Percentiles rank a stretch among this genome's conserved stretches.
phyloP scores from a whole-genome alignment of 2,888 invertebrate genomes.

The Barypeithes pellucidus region DNA sequence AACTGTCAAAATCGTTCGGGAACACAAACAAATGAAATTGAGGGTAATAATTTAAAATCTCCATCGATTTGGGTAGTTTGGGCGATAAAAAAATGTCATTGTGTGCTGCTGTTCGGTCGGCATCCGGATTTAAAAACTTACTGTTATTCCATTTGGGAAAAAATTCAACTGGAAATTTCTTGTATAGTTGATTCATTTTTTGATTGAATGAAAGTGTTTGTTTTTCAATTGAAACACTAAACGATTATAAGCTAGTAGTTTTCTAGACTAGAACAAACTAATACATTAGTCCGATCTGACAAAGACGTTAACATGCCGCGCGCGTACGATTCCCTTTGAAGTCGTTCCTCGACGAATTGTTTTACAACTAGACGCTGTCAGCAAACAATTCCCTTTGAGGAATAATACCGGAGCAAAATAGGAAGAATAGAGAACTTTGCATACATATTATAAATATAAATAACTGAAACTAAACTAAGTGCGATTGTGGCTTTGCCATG shows the following conservation, averaged over 20 bases:
- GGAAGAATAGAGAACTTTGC: slow-evolving; percentile 12
- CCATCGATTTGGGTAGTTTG: slow-evolving; percentile 33
- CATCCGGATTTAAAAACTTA: no score
- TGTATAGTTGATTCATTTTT: no score
- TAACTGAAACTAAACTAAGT: not conserved
- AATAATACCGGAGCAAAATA: not conserved
- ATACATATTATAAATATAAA: not conserved
- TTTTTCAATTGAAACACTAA: no score
- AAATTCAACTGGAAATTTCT: no score
- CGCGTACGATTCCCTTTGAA: slow-evolving; percentile 17
- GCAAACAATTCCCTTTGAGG: slow-evolving; percentile 23
- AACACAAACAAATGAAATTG: slow-evolving; percentile 50
- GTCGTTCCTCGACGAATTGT: slow-evolving; percentile 7
- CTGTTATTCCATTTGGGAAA: no score
- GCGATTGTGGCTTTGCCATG: no score
- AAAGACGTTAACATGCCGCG: slow-evolving; percentile 16
- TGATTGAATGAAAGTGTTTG: no score
- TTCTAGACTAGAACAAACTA: no score
- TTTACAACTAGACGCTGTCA: slow-evolving; percentile 13
- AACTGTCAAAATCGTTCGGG: slow-evolving; percentile 51
- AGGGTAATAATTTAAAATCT: slow-evolving; percentile 47
- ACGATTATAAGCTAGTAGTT: no score
- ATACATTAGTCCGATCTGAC: not conserved
- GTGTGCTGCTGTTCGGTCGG: no score
- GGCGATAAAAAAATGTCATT: not conserved